A percentile compares a stretch with the other conserved stretches of the same genome.
Conservation (phyloP, 2,888 invertebrate species). For the Crossocerus cetratus region DNA sequence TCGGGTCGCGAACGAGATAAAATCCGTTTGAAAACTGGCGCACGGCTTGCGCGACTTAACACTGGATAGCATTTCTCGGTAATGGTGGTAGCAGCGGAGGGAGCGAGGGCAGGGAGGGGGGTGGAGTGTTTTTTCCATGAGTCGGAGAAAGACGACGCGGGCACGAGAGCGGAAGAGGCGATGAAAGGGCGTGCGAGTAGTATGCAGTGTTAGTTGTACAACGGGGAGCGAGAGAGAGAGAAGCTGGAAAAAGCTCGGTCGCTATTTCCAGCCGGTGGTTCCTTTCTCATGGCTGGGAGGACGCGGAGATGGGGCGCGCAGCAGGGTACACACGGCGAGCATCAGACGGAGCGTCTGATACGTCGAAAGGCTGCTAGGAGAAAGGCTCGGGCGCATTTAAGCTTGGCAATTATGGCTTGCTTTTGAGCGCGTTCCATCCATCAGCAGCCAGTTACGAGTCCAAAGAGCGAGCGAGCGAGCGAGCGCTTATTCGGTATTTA, state of each 20-base stretch:
- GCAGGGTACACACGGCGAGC: conserved; percentile 23
- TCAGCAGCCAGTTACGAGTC: conserved; percentile 2
- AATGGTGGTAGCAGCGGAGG: too few relatives aligned
- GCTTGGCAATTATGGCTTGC: conserved; percentile 63
- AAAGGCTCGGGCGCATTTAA: conserved; percentile 48
- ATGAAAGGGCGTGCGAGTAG: too few relatives aligned
- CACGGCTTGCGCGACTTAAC: too few relatives aligned
- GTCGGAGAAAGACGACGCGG: too few relatives aligned
- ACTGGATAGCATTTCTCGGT: too few relatives aligned
- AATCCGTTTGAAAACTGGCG: neutral
- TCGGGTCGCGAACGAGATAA: conserved; percentile 1
- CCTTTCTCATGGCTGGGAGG: too few relatives aligned
- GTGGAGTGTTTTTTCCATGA: too few relatives aligned
- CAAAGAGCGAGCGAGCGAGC: neutral
- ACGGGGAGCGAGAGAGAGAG: too few relatives aligned
- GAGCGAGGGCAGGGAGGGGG: too few relatives aligned
- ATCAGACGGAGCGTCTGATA: too few relatives aligned
- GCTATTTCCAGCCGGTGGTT: neutral
- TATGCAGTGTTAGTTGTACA: too few relatives aligned
- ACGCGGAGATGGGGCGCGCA: conserved; percentile 22
- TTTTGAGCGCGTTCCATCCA: conserved; percentile 45
- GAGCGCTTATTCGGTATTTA: neutral
- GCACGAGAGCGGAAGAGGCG: too few relatives aligned
- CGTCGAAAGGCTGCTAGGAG: neutral
- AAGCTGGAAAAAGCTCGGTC: conserved; percentile 1